These are phyloP conservation scores for Datnioides undecimradiatus DNA, from an alignment of 2,113 vertebrate genomes.

Conservation along the genomic window DNA sequence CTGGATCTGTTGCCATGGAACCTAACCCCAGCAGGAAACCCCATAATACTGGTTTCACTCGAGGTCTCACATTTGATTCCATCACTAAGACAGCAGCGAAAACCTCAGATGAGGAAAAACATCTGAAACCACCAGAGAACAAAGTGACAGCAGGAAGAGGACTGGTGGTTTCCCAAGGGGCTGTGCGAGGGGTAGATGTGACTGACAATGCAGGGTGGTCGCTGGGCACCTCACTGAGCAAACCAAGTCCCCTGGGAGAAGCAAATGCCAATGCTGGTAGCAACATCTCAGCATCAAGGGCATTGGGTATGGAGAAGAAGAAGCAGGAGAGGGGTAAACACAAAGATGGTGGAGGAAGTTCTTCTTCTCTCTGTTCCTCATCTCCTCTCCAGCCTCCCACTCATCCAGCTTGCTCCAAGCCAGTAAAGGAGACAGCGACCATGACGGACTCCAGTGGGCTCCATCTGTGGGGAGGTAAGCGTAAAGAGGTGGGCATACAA, in stretches of 20 bases:
- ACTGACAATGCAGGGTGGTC: not conserved
- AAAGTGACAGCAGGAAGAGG: conserved; percentile 7
- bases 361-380: conserved; percentile 1
- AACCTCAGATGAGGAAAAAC: not conserved
- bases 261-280: conserved; percentile 34
- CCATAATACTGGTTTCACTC: not conserved
- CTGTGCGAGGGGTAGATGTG: not conserved
- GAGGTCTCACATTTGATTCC: conserved; percentile 44
- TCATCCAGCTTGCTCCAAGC: conserved; percentile 5
- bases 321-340: not conserved
- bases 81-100: not conserved
- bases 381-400: not conserved
- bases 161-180: not conserved
- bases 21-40: not conserved
- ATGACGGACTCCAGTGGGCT: conserved; percentile 81
- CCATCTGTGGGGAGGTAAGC: conserved; percentile 39
- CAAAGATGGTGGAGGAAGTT: not conserved
- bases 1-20: not conserved
- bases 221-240: not conserved
- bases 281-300: not conserved
- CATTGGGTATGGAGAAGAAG: not conserved
- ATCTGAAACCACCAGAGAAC: not conserved
- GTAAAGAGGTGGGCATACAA: conserved; percentile 88
- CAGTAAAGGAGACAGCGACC: conserved; percentile 68
- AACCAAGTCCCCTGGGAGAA: conserved; percentile 30